phyloP scores from a whole-genome alignment of 1,140 invertebrate genomes.

The Drosophila tristis region DNA sequence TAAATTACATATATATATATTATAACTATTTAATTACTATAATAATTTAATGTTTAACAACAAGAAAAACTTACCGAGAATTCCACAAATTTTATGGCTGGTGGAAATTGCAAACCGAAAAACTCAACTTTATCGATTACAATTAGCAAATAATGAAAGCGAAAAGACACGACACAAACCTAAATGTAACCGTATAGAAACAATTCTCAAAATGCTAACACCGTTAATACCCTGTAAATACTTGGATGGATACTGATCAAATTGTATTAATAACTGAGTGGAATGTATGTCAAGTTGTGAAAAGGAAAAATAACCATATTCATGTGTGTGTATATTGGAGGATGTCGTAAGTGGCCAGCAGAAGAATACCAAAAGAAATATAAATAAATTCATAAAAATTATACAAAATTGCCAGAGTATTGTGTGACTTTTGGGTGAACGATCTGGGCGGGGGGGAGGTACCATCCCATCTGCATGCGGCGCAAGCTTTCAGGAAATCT shows the following conservation, averaged over 20 bases:
- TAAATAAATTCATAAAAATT: conserved; percentile 55
- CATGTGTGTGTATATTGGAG: conserved; percentile 63
- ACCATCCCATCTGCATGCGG: not conserved
- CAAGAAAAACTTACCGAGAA: conserved; percentile 19
- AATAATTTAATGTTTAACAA: conserved; percentile 61
- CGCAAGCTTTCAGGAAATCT: conserved; percentile 24
- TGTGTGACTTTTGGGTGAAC: not conserved
- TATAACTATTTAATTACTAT: conserved; percentile 60
- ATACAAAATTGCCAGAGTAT: conserved; percentile 3
- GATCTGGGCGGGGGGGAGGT: no score
- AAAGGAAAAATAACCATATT: conserved; percentile 50
- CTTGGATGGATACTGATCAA: conserved; percentile 63
- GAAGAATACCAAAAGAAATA: conserved; percentile 42
- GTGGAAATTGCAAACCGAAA: conserved; percentile 33
- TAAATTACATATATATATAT: conserved; percentile 64
- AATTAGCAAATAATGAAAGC: conserved; percentile 41
- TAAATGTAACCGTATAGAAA: conserved; percentile 58
- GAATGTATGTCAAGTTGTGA: conserved; percentile 60
- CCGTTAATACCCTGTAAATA: conserved; percentile 59
- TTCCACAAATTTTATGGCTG: conserved; percentile 57
- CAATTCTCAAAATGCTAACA: conserved; percentile 19
- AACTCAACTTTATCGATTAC: conserved; percentile 56
- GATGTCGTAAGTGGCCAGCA: conserved; percentile 51
- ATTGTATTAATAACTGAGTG: conserved; percentile 42
- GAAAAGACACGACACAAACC: conserved; percentile 27